Evolutionary conservation across 64 coral and sea anemone species (phyloP).

Genomic region (Montipora sp.): DNA sequence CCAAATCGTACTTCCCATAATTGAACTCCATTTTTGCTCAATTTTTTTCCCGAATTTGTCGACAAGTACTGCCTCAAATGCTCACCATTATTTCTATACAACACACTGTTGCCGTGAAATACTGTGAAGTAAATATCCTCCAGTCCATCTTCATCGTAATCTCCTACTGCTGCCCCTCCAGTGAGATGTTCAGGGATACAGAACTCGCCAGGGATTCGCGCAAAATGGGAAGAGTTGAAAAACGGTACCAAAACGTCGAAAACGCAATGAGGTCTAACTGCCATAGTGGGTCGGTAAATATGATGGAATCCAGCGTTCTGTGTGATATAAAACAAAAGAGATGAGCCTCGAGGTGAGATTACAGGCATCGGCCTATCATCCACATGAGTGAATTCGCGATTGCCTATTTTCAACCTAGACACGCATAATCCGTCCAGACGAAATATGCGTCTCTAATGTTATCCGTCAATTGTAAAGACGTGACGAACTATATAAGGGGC

Average conservation of each 20-base stretch:
- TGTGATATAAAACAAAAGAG: neutral
- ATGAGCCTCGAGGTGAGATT: too few species aligned
- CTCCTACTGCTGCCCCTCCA: constrained; percentile 90
- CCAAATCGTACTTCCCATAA: too few species aligned
- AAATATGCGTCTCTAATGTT: too few species aligned
- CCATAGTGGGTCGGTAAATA: constrained; percentile 74
- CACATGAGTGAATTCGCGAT: too few species aligned
- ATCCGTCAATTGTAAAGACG: too few species aligned
- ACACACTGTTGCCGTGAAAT: constrained; percentile 64
- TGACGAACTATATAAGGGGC: too few species aligned
- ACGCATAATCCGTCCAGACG: too few species aligned
- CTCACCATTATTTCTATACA: constrained; percentile 90
- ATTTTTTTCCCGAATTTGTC: neutral
- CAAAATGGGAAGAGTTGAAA: constrained; percentile 69
- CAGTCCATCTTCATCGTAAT: constrained; percentile 89
- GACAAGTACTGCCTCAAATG: too few species aligned
- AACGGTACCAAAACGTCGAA: constrained; percentile 85
- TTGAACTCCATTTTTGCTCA: too few species aligned
- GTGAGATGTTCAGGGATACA: constrained; percentile 92
- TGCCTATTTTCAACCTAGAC: too few species aligned
- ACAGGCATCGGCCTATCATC: too few species aligned
- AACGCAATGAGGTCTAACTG: constrained; percentile 79
- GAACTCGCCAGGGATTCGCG: constrained; percentile 80
- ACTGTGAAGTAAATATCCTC: constrained; percentile 96
- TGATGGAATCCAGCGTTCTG: constrained; percentile 85